phyloP scores from a whole-genome alignment of 2,797 vertebrate genomes.

The Hozukius guyotensis region DNA sequence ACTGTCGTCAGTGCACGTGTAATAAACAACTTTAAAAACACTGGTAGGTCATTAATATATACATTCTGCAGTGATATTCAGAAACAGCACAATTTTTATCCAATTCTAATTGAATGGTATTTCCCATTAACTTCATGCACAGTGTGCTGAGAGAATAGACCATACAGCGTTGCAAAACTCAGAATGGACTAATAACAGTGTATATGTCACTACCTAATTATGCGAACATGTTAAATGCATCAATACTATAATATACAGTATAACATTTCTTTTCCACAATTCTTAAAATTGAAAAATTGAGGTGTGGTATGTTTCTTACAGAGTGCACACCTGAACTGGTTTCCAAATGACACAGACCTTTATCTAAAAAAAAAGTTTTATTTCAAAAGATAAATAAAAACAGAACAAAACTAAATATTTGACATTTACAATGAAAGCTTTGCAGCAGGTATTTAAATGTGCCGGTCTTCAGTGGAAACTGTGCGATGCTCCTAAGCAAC shows the following conservation, averaged over 20 bases:
- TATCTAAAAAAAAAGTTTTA: conserved; percentile 74
- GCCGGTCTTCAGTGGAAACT: conserved; percentile 68
- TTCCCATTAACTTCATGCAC: conserved; percentile 10
- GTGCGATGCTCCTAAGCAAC: conserved; percentile 56
- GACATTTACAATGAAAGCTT: conserved; percentile 61
- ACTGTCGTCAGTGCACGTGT: background rate
- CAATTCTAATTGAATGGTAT: background rate
- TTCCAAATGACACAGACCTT: conserved; percentile 67
- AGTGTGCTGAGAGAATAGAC: background rate
- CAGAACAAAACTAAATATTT: conserved; percentile 37
- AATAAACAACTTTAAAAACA: conserved; percentile 24
- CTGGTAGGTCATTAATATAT: background rate
- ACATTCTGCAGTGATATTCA: conserved; percentile 8
- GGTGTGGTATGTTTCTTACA: conserved; percentile 9
- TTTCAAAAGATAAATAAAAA: conserved; percentile 79
- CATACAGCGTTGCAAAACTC: conserved; percentile 16
- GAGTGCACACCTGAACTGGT: conserved; percentile 32
- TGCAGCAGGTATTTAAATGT: conserved; percentile 70
- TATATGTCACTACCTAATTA: conserved; percentile 13
- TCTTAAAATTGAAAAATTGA: conserved; percentile 35
- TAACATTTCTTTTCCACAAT: conserved; percentile 42
- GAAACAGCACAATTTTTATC: background rate
- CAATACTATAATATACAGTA: conserved; percentile 71
- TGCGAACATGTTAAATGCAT: conserved; percentile 40
- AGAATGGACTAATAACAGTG: conserved; percentile 4